A percentile compares a stretch with the other conserved stretches of the same genome.
Evolutionary conservation across 2,113 vertebrate genomes (phyloP).

Genomic region (mouse (Mus musculus)): GRCm39 chr4:25181501-25182000

Average conservation of each 20-base stretch:
- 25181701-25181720: not conserved
- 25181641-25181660: not conserved
- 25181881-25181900: not conserved
- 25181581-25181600: not conserved
- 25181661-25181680: not conserved
- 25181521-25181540: not conserved
- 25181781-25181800: not conserved
- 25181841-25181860: not conserved
- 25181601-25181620: not conserved
- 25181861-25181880: not conserved
- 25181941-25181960: too few relatives aligned
- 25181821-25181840: not conserved
- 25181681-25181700: not conserved
- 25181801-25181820: not conserved
- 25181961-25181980: too few relatives aligned
- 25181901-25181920: not conserved
- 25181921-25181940: too few relatives aligned
- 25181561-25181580: not conserved
- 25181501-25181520: not conserved
- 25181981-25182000: too few relatives aligned
- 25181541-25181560: not conserved
- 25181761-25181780: not conserved
- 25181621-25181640: not conserved
- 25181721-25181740: not conserved
- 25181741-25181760: slow-evolving; percentile 38